Percentiles rank a stretch among this genome's conserved stretches.
Evolutionary conservation across 1,140 invertebrate species (phyloP).

Genomic region (Pseudoatta argentina): DNA sequence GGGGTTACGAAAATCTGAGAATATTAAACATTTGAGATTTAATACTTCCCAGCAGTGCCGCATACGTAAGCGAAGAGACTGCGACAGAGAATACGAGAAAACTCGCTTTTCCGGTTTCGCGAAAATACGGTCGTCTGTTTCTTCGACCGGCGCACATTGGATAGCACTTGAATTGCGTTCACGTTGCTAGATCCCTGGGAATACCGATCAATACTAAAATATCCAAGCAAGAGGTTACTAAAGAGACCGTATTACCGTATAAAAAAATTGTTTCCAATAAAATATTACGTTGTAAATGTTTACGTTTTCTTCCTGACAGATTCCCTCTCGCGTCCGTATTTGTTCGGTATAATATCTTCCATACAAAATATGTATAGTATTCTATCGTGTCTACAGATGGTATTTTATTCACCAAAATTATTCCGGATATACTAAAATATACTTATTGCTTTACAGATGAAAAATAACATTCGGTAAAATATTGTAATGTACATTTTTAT

Average conservation of each 20-base stretch:
- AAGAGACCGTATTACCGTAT: constrained; percentile 4
- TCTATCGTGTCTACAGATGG: background rate
- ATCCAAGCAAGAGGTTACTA: background rate
- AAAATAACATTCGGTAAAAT: background rate
- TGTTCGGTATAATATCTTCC: background rate
- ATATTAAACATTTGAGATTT: constrained; percentile 81
- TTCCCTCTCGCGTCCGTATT: background rate
- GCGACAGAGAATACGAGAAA: constrained; percentile 3
- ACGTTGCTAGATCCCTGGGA: background rate
- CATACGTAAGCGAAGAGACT: constrained; percentile 59
- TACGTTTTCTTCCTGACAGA: background rate
- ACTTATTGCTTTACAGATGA: background rate
- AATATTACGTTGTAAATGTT: constrained; percentile 30
- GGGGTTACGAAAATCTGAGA: constrained; percentile 66
- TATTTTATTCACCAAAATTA: constrained; percentile 15
- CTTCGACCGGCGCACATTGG: constrained; percentile 21
- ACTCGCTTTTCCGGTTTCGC: constrained; percentile 8
- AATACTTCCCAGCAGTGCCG: constrained; percentile 65
- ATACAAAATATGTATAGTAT: constrained; percentile 16
- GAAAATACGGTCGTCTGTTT: constrained; percentile 63
- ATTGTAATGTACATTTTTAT: background rate
- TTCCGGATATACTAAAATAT: background rate
- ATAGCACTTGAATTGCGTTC: background rate
- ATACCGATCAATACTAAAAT: constrained; percentile 40
- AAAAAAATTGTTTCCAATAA: constrained; percentile 28